Percentiles rank a stretch among this genome's conserved stretches.
phyloP scores from a whole-genome alignment of 1,140 invertebrate genomes.

The Drosophila kepulauana region DNA sequence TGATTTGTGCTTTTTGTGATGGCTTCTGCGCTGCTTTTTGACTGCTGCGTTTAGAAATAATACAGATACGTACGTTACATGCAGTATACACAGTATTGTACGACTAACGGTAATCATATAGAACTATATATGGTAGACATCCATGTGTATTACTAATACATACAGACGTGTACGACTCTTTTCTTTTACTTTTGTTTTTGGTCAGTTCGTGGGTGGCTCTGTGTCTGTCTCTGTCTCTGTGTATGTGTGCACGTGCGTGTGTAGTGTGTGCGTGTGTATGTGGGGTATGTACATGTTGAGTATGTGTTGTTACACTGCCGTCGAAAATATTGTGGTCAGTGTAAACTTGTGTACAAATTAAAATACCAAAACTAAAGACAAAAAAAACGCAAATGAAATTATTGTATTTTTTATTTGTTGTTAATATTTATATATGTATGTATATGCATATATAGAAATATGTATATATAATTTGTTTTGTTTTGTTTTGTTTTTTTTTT shows the following conservation, averaged over 20 bases:
- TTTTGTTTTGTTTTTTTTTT: conserved; percentile 65
- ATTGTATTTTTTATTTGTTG: conserved; percentile 44
- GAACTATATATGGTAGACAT: conserved; percentile 40
- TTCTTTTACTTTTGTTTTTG: conserved; percentile 43
- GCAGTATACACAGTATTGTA: conserved; percentile 22
- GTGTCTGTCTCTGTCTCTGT: conserved; percentile 22
- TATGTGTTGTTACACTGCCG: conserved; percentile 38
- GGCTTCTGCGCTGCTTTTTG: conserved; percentile 71
- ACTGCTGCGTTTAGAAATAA: conserved; percentile 48
- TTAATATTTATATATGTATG: conserved; percentile 75
- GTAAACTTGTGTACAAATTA: conserved; percentile 49
- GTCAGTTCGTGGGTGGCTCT: conserved; percentile 66
- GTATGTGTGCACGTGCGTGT: conserved; percentile 18
- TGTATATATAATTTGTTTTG: conserved; percentile 67
- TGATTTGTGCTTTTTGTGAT: conserved; percentile 80
- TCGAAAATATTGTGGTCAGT: conserved; percentile 33
- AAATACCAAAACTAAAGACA: conserved; percentile 56
- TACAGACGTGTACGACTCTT: conserved; percentile 42
- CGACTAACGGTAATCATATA: conserved; percentile 50
- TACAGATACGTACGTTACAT: conserved; percentile 36
- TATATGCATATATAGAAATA: conserved; percentile 60
- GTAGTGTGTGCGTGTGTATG: conserved; percentile 29
- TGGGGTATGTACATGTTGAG: conserved; percentile 65
- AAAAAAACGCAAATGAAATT: conserved; percentile 63
- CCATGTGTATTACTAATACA: conserved; percentile 44